A percentile compares a stretch with the other conserved stretches of the same genome.
phyloP scores from a whole-genome alignment of 2,797 vertebrate genomes.

The Molossus molossus region DNA sequence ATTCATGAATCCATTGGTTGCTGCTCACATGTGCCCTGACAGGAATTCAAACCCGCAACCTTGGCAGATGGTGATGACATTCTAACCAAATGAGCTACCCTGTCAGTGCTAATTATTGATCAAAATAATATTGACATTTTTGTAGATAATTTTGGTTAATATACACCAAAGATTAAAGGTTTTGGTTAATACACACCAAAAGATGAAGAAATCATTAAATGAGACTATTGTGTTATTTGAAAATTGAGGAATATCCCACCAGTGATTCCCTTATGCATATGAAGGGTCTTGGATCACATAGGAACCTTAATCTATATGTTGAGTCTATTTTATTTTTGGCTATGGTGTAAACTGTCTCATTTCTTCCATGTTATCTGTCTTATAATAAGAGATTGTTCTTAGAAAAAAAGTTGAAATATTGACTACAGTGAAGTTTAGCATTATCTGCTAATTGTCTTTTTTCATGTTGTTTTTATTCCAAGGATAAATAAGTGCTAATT shows the following conservation, averaged over 20 bases:
- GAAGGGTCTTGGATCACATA: background rate
- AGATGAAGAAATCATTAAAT: background rate
- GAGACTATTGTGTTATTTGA: background rate
- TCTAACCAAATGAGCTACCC: no score
- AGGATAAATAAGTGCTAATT: background rate
- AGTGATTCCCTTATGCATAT: background rate
- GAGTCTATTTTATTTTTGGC: background rate
- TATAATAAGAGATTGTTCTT: background rate
- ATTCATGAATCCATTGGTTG: no score
- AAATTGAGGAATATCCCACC: background rate
- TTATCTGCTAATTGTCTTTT: background rate
- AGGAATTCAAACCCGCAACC: no score
- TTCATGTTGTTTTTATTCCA: background rate
- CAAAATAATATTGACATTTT: background rate
- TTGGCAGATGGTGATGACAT: no score
- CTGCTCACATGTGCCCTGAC: no score
- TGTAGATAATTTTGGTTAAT: background rate
- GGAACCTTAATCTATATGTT: background rate
- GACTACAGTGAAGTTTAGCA: background rate
- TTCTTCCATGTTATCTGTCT: background rate
- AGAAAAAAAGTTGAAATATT: background rate
- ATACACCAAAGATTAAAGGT: no score
- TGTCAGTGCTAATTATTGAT: background rate
- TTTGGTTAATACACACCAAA: background rate
- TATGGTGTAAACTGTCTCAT: background rate